Evolutionary conservation across 1,140 invertebrate species (phyloP).

Genomic region (Drosophila ercepeae): DNA sequence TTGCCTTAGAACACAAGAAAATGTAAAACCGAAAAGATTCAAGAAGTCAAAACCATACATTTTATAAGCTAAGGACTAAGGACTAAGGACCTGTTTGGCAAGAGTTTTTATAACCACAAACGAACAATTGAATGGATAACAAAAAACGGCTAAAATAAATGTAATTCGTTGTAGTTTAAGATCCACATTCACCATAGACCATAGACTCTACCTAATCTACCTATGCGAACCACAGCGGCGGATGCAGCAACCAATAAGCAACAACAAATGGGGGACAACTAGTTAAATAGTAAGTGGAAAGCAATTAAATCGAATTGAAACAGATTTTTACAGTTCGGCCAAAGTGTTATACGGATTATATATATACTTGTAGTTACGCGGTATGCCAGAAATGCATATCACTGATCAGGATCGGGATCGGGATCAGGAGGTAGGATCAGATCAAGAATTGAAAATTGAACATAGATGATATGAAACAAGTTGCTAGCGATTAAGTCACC

Average conservation of each 20-base stretch:
- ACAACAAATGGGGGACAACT: conserved; percentile 32
- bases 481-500: conserved; percentile 66
- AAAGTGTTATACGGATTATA: conserved; percentile 41
- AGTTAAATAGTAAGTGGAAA: conserved; percentile 46
- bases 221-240: conserved; percentile 6
- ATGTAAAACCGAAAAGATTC: conserved; percentile 40
- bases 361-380: conserved; percentile 11
- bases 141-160: conserved; percentile 36
- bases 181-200: conserved; percentile 17
- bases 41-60: conserved; percentile 26
- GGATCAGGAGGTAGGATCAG: neutral
- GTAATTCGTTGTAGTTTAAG: conserved; percentile 47
- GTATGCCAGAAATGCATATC: conserved; percentile 1
- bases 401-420: too few relatives aligned
- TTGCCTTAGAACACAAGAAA: conserved; percentile 67
- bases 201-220: conserved; percentile 18
- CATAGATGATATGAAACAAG: conserved; percentile 19
- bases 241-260: conserved; percentile 8
- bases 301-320: conserved; percentile 53
- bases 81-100: conserved; percentile 17
- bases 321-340: conserved; percentile 35
- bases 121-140: neutral
- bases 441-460: too few relatives aligned
- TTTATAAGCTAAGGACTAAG: conserved; percentile 32
- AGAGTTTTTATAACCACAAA: conserved; percentile 45